Evolutionary conservation across 2,113 vertebrate genomes (phyloP), one percentile per base, ranked within the genome.

Genomic region (Bambusicola thoracicus): DNA sequence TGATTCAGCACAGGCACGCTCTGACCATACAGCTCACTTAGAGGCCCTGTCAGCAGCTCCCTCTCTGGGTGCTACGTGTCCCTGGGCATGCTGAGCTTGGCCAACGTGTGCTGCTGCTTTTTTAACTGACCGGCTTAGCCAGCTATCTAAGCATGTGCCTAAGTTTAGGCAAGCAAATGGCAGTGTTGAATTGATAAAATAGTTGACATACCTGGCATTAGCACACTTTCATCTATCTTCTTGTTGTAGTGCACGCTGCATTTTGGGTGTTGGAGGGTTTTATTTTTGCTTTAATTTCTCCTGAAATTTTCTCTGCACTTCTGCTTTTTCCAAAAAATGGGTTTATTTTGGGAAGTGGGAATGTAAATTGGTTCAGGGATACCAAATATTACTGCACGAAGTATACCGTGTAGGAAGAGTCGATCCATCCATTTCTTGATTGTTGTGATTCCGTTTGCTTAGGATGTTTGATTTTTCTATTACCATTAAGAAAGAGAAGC

Each of bases 381-480:
- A 55, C 22, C 38, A 74, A 49, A 9, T 48, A 40, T 75, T 81
- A 16, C 43, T 36, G 12, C 41, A 21, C 70, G 51, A 85, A 81
- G 6, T 56, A 21, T 40, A n/a, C 30, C 51, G 4, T 72, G 63
- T 91, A 89, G 53, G 69, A 58, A 72, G 53, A 41, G 48, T 84
- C 78, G 53, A 90, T 91, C 88, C 56, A 90, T 92, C 76, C 58
- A 0, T 90, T 90, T 84, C 78, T 90, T 59, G 59, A 77, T 91
- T 62, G 87, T 92, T 8, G 9, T 88, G 92, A 89, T 34, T 76
- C 36, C 24, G 3, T 90, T 91, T 86, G n/a, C 73, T 93, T 91
- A 69, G 49, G 68, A 36, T 91, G 53, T 77, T 94, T 89, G 69
- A 74, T 94, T 87, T 94, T 92, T 94, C 81, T 95, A 82, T 93